phyloP scores from a whole-genome alignment of 2,888 invertebrate species.

The Megaustenia siamemsis region DNA sequence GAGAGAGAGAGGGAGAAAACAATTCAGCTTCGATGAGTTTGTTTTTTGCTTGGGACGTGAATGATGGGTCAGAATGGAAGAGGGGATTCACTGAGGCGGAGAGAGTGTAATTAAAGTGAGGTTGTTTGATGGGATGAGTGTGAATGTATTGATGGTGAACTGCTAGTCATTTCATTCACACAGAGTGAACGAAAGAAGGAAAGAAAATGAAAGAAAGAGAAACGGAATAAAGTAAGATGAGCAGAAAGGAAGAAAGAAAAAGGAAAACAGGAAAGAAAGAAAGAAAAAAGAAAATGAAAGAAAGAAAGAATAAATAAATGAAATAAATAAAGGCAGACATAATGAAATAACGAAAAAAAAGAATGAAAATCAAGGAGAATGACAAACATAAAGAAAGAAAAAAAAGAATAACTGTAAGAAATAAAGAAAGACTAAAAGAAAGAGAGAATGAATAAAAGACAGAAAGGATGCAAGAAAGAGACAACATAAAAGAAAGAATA shows the following conservation, averaged over 20 bases:
- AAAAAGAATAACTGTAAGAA: too few relatives aligned
- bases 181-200: background rate
- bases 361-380: slow-evolving; percentile 34
- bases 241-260: background rate
- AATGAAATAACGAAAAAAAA: too few relatives aligned
- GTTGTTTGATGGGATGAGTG: too few relatives aligned
- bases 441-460: slow-evolving; percentile 34
- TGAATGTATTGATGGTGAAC: too few relatives aligned
- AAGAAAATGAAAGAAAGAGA: background rate
- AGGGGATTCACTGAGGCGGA: too few relatives aligned
- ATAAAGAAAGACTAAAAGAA: slow-evolving; percentile 1
- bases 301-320: slow-evolving; percentile 19
- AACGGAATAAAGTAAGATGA: background rate
- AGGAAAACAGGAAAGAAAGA: background rate
- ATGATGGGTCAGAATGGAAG: too few relatives aligned
- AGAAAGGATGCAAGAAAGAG: slow-evolving; percentile 10
- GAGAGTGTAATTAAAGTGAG: too few relatives aligned
- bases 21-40: too few relatives aligned
- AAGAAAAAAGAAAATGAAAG: slow-evolving; percentile 22
- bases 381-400: background rate
- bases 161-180: background rate
- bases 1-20: too few relatives aligned
- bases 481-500: slow-evolving; percentile 22
- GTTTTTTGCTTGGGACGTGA: too few relatives aligned
- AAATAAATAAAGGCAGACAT: slow-evolving; percentile 37